Base-by-base conservation (phyloP, 2,113 vertebrate genomes). In the Collichthys lucidus region DNA sequence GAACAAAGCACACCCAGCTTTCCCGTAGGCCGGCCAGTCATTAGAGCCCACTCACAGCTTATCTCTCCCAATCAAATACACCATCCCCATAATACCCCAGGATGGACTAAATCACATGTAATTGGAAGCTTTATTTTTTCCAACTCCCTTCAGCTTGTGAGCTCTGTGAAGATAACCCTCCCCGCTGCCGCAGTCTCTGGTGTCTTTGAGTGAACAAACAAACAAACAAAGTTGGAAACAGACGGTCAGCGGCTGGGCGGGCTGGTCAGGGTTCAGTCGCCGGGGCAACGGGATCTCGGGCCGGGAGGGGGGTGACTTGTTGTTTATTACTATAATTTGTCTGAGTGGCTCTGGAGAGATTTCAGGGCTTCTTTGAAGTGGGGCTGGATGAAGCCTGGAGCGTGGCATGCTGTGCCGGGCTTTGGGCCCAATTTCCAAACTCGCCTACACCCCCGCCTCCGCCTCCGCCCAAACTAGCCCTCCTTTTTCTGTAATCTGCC, bases 301-400 rank as follows among this genome's bases (percentile, higher is more conserved):
- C 80, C 26, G 85, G 53, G 35, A 2, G 35, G 74, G 59, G 80
- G 86, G 62, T 49, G 68, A 79, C 86, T 92, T 92, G 90, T 91
- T 93, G 92, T 94, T 92, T 93, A 94, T 94, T 90, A 93, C 91
- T 91, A 82, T 93, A 93, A 94, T 94, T 94, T 93, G 89, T 94
- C 90, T 89, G 89, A 92, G 92, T 89, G 90, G 83, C 90, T 93
- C 89, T 91, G 79, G 84, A 89, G 90, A 91, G 90, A 91, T 91
- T 91, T 91, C 83, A 84, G 80, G 75, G 79, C 53, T 79, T 79
- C 89, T 93, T 94, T 94, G 92, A 93, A 92, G 88, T 66, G 42
- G 56, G 59, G 59, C 80, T 88, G 89, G 89, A 80, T 87, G 87
- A 89, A 89, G 91, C 88, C 86, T 67, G 89, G 88, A 92, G 90